Evolutionary conservation across 2,888 invertebrate species (phyloP).

Genomic region (Molanna angustata): DNA sequence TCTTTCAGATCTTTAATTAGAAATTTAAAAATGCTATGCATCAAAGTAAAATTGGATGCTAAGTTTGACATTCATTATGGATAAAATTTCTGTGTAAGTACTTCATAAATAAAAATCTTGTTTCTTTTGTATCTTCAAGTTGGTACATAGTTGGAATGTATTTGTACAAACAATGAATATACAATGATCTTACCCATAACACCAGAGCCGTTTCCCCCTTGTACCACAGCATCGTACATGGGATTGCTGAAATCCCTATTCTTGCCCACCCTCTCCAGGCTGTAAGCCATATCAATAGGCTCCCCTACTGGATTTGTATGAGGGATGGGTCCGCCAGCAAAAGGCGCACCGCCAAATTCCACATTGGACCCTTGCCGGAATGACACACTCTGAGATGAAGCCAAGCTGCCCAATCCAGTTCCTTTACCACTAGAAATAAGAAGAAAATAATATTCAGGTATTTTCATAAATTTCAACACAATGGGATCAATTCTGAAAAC

Average conservation of each 20-base stretch:
- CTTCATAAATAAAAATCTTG: too few relatives aligned
- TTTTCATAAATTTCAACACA: too few relatives aligned
- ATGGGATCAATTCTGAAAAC: too few relatives aligned
- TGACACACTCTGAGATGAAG: conserved; percentile 87
- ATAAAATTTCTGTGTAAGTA: too few relatives aligned
- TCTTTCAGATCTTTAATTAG: too few relatives aligned
- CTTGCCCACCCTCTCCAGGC: conserved; percentile 73
- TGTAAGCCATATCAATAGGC: conserved; percentile 75
- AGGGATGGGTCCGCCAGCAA: conserved; percentile 39
- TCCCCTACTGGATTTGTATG: conserved; percentile 43
- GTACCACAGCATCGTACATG: conserved; percentile 91
- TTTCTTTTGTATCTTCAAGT: too few relatives aligned
- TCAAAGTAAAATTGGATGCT: too few relatives aligned
- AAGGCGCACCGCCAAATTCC: conserved; percentile 68
- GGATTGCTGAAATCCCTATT: conserved; percentile 95
- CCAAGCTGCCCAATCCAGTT: conserved; percentile 71
- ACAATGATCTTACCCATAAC: conserved; percentile 37
- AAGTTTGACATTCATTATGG: too few relatives aligned
- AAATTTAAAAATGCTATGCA: too few relatives aligned
- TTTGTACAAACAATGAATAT: too few relatives aligned
- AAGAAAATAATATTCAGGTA: neutral
- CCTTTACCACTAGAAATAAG: conserved; percentile 68
- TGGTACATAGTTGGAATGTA: too few relatives aligned
- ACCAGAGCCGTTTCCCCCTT: conserved; percentile 62
- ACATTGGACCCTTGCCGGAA: conserved; percentile 93